Evolutionary conservation across 2,113 vertebrate genomes (phyloP).

Genomic region (Chitala chitala): DNA sequence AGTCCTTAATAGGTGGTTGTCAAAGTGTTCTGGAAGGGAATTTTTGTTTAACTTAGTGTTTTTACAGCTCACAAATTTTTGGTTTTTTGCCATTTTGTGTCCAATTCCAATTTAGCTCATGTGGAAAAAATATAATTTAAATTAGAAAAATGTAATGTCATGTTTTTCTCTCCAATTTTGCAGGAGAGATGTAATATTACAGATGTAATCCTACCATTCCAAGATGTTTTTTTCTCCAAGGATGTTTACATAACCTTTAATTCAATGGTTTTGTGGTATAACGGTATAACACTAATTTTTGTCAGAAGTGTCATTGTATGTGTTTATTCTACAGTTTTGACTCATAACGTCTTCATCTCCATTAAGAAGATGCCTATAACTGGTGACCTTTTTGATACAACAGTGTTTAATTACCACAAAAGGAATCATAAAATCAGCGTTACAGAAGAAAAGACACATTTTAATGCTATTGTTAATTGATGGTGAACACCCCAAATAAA

Average conservation of each 20-base stretch:
- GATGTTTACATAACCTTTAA: background rate
- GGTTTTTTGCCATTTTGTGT: no score
- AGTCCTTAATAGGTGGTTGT: background rate
- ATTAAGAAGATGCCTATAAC: background rate
- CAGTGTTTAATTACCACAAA: constrained; percentile 30
- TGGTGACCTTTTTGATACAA: constrained; percentile 12
- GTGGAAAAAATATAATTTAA: no score
- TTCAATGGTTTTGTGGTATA: background rate
- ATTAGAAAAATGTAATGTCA: no score
- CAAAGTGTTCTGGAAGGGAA: background rate
- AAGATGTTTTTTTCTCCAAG: no score
- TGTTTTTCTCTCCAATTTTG: no score
- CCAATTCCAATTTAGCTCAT: no score
- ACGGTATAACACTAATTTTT: background rate
- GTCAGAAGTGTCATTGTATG: background rate
- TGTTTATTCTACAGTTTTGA: background rate
- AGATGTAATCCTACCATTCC: no score
- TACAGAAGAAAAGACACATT: background rate
- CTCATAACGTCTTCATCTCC: background rate
- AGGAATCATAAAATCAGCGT: background rate
- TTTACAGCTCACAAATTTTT: no score
- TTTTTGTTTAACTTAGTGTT: background rate
- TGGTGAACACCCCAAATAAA: background rate
- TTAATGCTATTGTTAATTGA: background rate
- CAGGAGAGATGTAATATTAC: no score